Evolutionary conservation across 2,797 vertebrate genomes (phyloP), one percentile per base, ranked within the genome.

Genomic region (Enteromius paludinosus): DNA sequence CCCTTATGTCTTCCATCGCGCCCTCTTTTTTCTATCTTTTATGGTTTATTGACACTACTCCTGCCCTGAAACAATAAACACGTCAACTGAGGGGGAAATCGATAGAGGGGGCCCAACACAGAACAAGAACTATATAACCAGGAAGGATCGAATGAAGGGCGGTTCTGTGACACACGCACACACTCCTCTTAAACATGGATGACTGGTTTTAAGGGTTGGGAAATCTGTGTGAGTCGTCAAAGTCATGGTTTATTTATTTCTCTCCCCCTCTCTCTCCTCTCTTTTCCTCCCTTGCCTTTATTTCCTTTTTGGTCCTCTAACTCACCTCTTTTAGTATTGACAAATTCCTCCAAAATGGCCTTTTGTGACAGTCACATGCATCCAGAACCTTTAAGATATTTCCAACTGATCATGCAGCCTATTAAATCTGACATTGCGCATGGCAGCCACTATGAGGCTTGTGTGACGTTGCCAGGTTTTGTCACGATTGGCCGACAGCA

Each of bases 1-100:
- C 43, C 77, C 52, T 69, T 69, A 64, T 79, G 54, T 70, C 15
- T 75, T 73, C 61, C 30, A 43, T 33, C 11, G 7, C 1, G 2
- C 66, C 20, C 17, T 43, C 14, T 71, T 43, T 73, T 76, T 45
- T 78, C 72, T 5, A 35, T 54, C 69, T 72, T 85, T 83, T 81
- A 83, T 74, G 35, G 81, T 74, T 77, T 83, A 87, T 83, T 87
- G 79, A 84, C 87, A 83, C 43, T 61, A 56, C 30, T 73, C 76
- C 82, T 64, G 68, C 79, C 73, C 74, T 77, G 76, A 85, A 84
- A 78, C 65, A 73, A 82, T 87, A 84, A 84, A 87, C 80, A 87
- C 73, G 71, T 86, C 80, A 84, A 73, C 85, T 59, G 62, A 77
- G 78, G 69, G 35, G 68, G 81, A 78, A 86, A 87, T 87, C 83